phyloP scores from a whole-genome alignment of 2,113 vertebrate genomes.

The Hiodon tergisus region DNA sequence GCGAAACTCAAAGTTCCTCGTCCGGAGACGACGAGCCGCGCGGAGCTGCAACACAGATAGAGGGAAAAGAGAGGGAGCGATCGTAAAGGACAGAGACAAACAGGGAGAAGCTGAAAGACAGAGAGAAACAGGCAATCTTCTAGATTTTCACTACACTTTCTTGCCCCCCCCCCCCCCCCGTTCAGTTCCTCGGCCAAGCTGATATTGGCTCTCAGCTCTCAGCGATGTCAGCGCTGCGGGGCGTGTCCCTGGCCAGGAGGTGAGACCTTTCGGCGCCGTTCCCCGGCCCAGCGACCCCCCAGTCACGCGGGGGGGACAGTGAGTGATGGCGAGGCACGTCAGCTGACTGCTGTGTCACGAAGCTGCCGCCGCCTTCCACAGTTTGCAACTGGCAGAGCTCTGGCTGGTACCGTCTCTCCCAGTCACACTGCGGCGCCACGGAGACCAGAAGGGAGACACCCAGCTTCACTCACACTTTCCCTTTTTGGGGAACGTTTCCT shows the following conservation, averaged over 20 bases:
- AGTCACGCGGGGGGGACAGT: conserved; percentile 54
- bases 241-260: conserved; percentile 38
- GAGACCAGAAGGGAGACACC: conserved; percentile 55
- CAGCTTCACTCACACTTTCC: conserved; percentile 40
- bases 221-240: background rate
- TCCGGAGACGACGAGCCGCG: background rate
- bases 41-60: background rate
- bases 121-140: conserved; percentile 2
- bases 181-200: background rate
- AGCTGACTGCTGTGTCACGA: conserved; percentile 83
- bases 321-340: conserved; percentile 70
- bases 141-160: background rate
- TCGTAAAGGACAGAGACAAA: background rate
- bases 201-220: no score
- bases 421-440: conserved; percentile 60
- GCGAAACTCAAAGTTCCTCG: background rate
- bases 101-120: background rate
- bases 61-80: background rate
- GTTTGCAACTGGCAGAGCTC: conserved; percentile 49
- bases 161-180: background rate
- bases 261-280: conserved; percentile 57
- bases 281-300: conserved; percentile 51
- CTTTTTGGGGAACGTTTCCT: conserved; percentile 34
- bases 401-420: conserved; percentile 25
- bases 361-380: conserved; percentile 65